These are phyloP conservation scores for Lamellibrachia satsuma DNA, from an alignment of 2,888 invertebrate genomes.

Conservation along the genomic window DNA sequence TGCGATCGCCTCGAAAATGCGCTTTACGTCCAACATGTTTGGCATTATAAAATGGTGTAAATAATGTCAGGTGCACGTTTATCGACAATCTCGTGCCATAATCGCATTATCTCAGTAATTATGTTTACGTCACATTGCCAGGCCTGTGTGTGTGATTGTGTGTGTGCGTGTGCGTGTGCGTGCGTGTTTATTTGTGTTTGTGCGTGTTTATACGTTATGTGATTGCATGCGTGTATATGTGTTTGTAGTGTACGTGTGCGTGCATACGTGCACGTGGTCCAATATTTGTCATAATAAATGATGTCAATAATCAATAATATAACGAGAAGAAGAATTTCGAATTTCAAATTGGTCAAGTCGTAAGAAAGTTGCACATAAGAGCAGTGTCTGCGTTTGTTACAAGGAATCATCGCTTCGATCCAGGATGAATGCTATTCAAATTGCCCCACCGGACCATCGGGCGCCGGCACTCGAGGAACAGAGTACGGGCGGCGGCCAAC, in stretches of 20 bases:
- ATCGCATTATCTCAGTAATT: neutral
- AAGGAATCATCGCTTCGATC: neutral
- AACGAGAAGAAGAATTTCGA: neutral
- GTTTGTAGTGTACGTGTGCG: neutral
- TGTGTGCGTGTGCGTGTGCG: no score
- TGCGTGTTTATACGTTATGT: neutral
- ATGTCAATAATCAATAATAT: neutral
- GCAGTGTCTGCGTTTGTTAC: constrained; percentile 7
- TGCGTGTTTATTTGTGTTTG: neutral
- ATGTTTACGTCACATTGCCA: neutral
- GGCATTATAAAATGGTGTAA: neutral
- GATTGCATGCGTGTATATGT: neutral
- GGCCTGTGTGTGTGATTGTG: neutral
- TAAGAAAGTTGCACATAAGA: neutral
- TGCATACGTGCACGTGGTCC: neutral
- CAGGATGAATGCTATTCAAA: neutral
- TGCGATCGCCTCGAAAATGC: neutral
- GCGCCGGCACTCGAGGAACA: neutral
- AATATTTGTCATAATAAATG: neutral
- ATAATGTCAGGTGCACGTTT: neutral
- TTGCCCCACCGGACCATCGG: neutral
- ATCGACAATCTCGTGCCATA: neutral
- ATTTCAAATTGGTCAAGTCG: neutral
- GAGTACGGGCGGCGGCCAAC: neutral
- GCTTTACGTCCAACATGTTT: neutral